These are phyloP conservation scores for Heterodera carotae DNA, from an alignment of 1,140 invertebrate genomes.

Conservation along the genomic window DNA sequence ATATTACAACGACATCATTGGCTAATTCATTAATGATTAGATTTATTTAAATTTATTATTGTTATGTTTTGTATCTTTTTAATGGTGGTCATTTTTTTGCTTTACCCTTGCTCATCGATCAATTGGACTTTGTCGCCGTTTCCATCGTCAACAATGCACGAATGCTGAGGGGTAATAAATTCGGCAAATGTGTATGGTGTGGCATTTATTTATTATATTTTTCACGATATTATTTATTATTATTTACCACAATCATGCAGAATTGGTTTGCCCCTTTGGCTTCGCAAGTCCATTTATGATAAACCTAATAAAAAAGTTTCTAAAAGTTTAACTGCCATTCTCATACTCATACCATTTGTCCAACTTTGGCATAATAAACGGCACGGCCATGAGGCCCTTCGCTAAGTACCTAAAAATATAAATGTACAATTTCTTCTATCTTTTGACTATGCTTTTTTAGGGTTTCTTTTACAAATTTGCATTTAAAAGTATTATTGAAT, in stretches of 20 bases:
- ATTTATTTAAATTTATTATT: not conserved
- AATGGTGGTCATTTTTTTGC: not conserved
- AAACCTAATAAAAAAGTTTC: constrained; percentile 29
- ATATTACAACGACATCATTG: too few species aligned
- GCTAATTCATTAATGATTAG: not conserved
- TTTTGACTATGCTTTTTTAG: too few species aligned
- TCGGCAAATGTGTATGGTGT: not conserved
- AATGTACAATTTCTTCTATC: too few species aligned
- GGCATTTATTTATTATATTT: not conserved
- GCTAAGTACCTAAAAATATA: constrained; percentile 14
- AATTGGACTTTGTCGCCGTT: constrained; percentile 60
- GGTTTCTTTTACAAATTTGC: too few species aligned
- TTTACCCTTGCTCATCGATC: constrained; percentile 59
- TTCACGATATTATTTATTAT: not conserved
- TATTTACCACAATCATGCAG: constrained; percentile 57
- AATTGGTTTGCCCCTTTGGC: constrained; percentile 59
- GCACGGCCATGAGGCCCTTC: constrained; percentile 60
- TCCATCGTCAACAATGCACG: constrained; percentile 61
- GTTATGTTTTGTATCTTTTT: too few species aligned
- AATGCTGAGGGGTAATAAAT: constrained; percentile 29
- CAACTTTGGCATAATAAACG: constrained; percentile 62
- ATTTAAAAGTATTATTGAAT: not conserved
- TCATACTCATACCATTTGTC: constrained; percentile 57
- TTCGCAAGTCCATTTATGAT: constrained; percentile 65
- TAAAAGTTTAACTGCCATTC: constrained; percentile 19